Evolutionary conservation across 1,140 invertebrate species (phyloP).

Genomic region (Bombyx mandarina): DNA sequence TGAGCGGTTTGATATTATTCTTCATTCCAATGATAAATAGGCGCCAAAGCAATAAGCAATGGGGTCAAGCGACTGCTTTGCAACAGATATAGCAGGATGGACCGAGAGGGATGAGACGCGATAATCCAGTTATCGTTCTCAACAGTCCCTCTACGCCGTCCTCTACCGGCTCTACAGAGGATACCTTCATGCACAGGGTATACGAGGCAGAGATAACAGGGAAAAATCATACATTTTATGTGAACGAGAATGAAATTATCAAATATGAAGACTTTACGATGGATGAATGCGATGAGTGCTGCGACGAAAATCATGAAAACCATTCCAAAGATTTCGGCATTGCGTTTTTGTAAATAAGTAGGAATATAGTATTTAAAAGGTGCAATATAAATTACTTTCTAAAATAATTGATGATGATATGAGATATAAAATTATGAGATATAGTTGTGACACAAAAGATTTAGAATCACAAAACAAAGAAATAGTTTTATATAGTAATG

Average conservation of each 20-base stretch:
- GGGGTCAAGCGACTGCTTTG: constrained; percentile 34
- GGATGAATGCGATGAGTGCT: constrained; percentile 33
- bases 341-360: constrained; percentile 17
- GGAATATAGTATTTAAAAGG: constrained; percentile 22
- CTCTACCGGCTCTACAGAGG: constrained; percentile 33
- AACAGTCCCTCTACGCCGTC: constrained; percentile 57
- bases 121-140: constrained; percentile 50
- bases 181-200: constrained; percentile 59
- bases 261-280: constrained; percentile 30
- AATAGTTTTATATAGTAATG: too few relatives aligned
- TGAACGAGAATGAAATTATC: constrained; percentile 25
- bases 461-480: too few relatives aligned
- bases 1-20: constrained; percentile 92
- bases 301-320: constrained; percentile 29
- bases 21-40: constrained; percentile 84
- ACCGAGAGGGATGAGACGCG: constrained; percentile 26
- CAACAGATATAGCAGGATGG: constrained; percentile 57
- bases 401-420: too few relatives aligned
- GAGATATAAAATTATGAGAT: too few relatives aligned
- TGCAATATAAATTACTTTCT: constrained; percentile 21
- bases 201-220: constrained; percentile 47
- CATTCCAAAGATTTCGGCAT: constrained; percentile 53
- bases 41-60: constrained; percentile 31
- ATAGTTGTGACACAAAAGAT: too few relatives aligned
- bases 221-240: constrained; percentile 28